Evolutionary conservation across 2,888 invertebrate genomes (phyloP).

Genomic region (Acanthopleura granulata): DNA sequence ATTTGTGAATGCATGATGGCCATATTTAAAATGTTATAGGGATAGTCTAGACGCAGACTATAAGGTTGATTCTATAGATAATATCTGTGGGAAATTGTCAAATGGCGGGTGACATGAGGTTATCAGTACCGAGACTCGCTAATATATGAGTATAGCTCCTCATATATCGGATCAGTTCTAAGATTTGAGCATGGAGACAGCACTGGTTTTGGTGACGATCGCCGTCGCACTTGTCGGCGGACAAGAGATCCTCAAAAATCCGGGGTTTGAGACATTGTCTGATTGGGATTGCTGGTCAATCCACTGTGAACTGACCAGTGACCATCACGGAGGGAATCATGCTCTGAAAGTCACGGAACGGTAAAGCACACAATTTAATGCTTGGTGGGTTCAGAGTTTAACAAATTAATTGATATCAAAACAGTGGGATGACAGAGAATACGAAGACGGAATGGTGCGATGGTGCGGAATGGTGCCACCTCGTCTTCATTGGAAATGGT

Average conservation of each 20-base stretch:
- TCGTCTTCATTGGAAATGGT: too few species aligned
- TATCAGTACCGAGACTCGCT: too few species aligned
- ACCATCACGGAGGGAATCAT: neutral
- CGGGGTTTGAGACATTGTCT: neutral
- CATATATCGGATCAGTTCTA: too few species aligned
- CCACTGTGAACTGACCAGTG: neutral
- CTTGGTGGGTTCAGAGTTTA: neutral
- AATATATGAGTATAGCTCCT: too few species aligned
- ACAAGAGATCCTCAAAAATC: neutral
- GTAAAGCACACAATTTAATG: neutral
- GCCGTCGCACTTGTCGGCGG: neutral
- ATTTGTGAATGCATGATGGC: too few species aligned
- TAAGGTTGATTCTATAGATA: too few species aligned
- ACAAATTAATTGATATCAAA: neutral
- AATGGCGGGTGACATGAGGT: too few species aligned
- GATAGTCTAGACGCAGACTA: too few species aligned
- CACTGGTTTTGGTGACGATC: neutral
- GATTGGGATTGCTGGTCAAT: neutral
- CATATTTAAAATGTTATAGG: too few species aligned
- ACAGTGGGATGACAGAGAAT: neutral
- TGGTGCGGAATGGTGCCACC: neutral
- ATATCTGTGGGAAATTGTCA: too few species aligned
- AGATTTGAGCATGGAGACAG: neutral
- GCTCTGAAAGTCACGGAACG: neutral
- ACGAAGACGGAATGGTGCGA: neutral